A percentile compares a stretch with the other conserved stretches of the same genome.
These are phyloP conservation scores for Chesias legatella DNA, from an alignment of 2,888 invertebrate genomes.

Conservation along the genomic window DNA sequence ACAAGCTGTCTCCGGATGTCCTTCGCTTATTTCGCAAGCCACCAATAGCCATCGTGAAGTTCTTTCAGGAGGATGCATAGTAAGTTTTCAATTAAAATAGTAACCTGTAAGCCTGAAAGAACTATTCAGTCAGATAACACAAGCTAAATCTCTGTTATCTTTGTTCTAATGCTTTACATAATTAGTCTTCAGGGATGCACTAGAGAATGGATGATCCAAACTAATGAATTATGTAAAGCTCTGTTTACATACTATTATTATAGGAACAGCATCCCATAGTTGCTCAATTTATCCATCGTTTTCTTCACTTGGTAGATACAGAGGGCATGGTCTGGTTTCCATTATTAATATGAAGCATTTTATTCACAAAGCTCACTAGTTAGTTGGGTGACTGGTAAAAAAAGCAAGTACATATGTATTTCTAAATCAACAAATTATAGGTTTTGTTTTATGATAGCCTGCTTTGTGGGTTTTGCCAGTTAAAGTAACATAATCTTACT, in stretches of 20 bases:
- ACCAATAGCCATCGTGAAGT: constrained; percentile 90
- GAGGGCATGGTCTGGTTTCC: too few species aligned
- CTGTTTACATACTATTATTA: constrained; percentile 5
- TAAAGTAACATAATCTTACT: too few species aligned
- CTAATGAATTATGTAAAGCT: constrained; percentile 8
- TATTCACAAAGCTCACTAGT: too few species aligned
- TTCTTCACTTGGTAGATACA: too few species aligned
- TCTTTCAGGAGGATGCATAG: constrained; percentile 92
- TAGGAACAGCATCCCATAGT: constrained; percentile 1
- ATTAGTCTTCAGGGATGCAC: constrained; percentile 18
- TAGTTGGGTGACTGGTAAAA: too few species aligned
- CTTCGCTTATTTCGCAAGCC: constrained; percentile 83
- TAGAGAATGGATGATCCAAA: not conserved
- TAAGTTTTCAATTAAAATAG: constrained; percentile 70
- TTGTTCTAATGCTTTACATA: constrained; percentile 42
- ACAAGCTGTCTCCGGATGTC: constrained; percentile 84
- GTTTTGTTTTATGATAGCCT: too few species aligned
- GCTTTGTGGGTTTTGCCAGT: too few species aligned
- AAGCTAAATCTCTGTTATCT: constrained; percentile 18
- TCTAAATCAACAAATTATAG: too few species aligned
- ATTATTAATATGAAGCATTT: too few species aligned
- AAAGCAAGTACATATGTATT: too few species aligned
- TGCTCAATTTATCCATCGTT: too few species aligned
- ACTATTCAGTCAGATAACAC: not conserved
- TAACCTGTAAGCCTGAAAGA: constrained; percentile 4